Evolutionary conservation across 1,140 invertebrate genomes (phyloP).

Genomic region (Drosophila pachea): DNA sequence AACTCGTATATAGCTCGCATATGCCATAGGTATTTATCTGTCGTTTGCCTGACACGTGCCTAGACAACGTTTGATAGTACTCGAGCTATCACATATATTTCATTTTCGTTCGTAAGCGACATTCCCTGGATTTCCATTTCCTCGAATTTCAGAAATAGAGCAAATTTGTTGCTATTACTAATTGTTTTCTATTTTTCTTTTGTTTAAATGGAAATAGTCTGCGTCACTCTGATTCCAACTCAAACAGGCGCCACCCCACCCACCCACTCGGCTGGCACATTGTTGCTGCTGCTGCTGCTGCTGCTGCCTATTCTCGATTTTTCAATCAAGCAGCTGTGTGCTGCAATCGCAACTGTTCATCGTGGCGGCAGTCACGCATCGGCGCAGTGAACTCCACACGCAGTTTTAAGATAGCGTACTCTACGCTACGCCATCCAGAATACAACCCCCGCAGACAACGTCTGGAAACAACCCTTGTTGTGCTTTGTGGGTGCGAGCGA

Average conservation of each 20-base stretch:
- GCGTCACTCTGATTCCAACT: no score
- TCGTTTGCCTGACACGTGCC: neutral
- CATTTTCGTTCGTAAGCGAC: no score
- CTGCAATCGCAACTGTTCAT: neutral
- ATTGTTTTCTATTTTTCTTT: no score
- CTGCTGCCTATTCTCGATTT: neutral
- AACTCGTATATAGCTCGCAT: conserved; percentile 2
- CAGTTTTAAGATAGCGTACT: conserved; percentile 47
- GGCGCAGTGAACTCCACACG: conserved; percentile 35
- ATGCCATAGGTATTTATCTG: neutral
- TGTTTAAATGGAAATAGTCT: no score
- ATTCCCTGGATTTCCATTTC: no score
- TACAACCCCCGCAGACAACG: conserved; percentile 10
- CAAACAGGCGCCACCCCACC: conserved; percentile 2
- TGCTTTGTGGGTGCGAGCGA: conserved; percentile 32
- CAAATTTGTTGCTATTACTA: no score
- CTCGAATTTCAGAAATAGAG: no score
- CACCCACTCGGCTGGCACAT: neutral
- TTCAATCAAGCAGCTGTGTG: conserved; percentile 24
- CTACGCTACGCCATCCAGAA: conserved; percentile 28
- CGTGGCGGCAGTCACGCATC: conserved; percentile 16
- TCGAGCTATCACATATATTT: no score
- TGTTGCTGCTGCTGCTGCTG: neutral
- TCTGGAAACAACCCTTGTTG: conserved; percentile 35
- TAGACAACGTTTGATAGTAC: neutral